Evolutionary conservation across 2,888 invertebrate genomes (phyloP).

Genomic region (Leucozona laternaria): DNA sequence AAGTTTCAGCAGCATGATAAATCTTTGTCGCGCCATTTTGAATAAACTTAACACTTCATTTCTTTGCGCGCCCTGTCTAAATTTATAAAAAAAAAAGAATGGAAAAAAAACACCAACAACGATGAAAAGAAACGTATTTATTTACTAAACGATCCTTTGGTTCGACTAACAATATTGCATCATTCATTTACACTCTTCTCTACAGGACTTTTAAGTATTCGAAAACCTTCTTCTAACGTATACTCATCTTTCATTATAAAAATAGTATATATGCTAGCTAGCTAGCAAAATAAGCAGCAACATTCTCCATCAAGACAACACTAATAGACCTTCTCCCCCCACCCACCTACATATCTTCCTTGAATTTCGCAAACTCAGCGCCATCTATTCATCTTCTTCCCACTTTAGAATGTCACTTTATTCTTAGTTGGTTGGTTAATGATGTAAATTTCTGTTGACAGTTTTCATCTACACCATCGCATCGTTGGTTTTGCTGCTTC

Average conservation of each 20-base stretch:
- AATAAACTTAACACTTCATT: conserved; percentile 72
- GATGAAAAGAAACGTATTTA: conserved; percentile 52
- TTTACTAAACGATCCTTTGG: conserved; percentile 69
- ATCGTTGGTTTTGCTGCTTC: neutral
- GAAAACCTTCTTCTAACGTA: conserved; percentile 10
- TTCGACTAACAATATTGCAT: conserved; percentile 57
- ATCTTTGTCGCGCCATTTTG: conserved; percentile 65
- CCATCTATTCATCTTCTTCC: conserved; percentile 34
- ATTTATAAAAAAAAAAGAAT: conserved; percentile 34
- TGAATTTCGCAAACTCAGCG: conserved; percentile 9
- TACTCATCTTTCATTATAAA: conserved; percentile 12
- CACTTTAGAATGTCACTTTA: conserved; percentile 59
- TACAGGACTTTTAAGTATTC: conserved; percentile 1
- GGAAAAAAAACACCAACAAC: neutral
- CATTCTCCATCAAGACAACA: neutral
- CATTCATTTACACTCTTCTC: conserved; percentile 47
- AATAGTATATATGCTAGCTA: neutral
- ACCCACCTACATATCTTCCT: neutral
- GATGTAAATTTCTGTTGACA: conserved; percentile 75
- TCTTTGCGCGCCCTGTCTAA: conserved; percentile 49
- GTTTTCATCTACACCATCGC: conserved; percentile 64
- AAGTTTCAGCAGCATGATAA: conserved; percentile 58
- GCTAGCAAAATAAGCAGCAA: neutral
- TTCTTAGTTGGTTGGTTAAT: conserved; percentile 73
- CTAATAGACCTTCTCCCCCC: neutral